A percentile compares a stretch with the other conserved stretches of the same genome.
Conservation (phyloP, 2,888 invertebrate species). For the Congeria kusceri region DNA sequence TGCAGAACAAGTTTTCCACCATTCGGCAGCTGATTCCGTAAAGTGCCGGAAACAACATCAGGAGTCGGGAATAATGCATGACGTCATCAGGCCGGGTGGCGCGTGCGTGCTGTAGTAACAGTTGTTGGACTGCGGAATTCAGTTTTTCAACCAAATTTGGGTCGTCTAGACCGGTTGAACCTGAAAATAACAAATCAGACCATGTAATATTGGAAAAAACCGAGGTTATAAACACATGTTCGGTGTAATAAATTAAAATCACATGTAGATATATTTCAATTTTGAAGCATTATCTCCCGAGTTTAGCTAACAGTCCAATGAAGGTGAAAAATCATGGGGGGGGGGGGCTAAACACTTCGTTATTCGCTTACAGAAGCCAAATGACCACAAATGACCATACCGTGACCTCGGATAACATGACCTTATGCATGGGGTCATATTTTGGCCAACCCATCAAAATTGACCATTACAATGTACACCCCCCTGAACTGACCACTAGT, state of each 20-base stretch:
- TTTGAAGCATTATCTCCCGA: too few relatives aligned
- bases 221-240: too few relatives aligned
- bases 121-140: conserved; percentile 80
- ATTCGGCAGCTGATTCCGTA: conserved; percentile 82
- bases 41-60: conserved; percentile 81
- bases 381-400: conserved; percentile 44
- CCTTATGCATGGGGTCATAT: background rate
- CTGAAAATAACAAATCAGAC: conserved; percentile 61
- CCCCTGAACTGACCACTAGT: too few relatives aligned
- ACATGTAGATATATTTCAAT: too few relatives aligned
- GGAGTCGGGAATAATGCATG: conserved; percentile 82
- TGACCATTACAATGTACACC: conserved; percentile 49
- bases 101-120: conserved; percentile 80
- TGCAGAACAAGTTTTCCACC: conserved; percentile 83
- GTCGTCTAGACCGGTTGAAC: conserved; percentile 77
- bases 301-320: too few relatives aligned
- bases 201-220: too few relatives aligned
- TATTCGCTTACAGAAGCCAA: background rate
- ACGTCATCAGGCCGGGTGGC: conserved; percentile 76
- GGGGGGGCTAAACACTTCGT: too few relatives aligned
- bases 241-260: too few relatives aligned
- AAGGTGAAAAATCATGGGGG: too few relatives aligned
- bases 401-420: conserved; percentile 33
- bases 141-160: conserved; percentile 77
- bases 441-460: conserved; percentile 76